Percentiles rank a stretch among this genome's conserved stretches.
Evolutionary conservation across 2,888 invertebrate genomes (phyloP).

Genomic region (Heliothis peltigera): DNA sequence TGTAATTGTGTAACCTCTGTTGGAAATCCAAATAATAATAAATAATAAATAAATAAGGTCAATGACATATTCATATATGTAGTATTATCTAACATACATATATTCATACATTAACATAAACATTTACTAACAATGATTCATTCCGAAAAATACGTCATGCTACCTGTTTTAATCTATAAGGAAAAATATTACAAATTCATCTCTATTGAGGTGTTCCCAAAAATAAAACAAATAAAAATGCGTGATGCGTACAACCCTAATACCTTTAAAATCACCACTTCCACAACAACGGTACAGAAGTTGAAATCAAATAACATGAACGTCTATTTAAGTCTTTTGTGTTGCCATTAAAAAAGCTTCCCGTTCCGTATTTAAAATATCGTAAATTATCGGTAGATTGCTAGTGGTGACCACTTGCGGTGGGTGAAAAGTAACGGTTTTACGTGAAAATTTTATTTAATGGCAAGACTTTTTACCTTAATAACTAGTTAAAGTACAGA

Average conservation of each 20-base stretch:
- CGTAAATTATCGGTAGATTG: constrained; percentile 56
- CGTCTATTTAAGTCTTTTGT: constrained; percentile 72
- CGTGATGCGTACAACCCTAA: constrained; percentile 42
- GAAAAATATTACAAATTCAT: no score
- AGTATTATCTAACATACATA: no score
- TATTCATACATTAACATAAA: no score
- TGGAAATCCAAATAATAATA: no score
- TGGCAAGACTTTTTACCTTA: constrained; percentile 20
- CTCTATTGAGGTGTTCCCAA: no score
- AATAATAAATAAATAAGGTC: no score
- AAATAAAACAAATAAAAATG: not conserved
- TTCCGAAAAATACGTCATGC: no score
- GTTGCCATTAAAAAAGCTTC: constrained; percentile 72
- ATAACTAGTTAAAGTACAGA: constrained; percentile 5
- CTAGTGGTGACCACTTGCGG: constrained; percentile 53
- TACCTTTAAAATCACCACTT: constrained; percentile 81
- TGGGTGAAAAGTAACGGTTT: constrained; percentile 56
- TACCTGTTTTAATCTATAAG: no score
- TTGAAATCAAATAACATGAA: constrained; percentile 85
- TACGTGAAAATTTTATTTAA: constrained; percentile 43
- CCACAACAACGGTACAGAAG: constrained; percentile 76
- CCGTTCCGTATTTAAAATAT: constrained; percentile 64
- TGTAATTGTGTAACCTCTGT: no score
- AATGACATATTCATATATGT: no score
- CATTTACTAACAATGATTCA: no score